These are phyloP conservation scores for Sinodicranocentrus sp. DNA, from an alignment of 2,888 invertebrate species.

Conservation along the genomic window DNA sequence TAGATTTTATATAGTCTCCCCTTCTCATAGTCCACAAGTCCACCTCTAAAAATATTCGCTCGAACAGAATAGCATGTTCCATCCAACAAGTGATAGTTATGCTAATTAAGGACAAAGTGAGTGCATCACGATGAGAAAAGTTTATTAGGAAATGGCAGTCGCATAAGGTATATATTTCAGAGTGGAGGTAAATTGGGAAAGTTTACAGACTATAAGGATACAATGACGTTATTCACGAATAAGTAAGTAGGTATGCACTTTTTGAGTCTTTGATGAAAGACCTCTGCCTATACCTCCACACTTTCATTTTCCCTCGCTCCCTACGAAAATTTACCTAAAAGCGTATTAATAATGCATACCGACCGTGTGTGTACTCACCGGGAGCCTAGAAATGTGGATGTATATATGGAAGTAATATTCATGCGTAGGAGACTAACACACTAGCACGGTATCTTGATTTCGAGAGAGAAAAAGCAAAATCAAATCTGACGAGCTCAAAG, in stretches of 20 bases:
- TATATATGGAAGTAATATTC: background rate
- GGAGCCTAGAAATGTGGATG: background rate
- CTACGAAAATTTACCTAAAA: conserved; percentile 9
- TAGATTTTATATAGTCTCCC: background rate
- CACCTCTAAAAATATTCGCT: too few relatives aligned
- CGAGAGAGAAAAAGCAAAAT: conserved; percentile 13
- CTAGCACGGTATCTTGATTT: background rate
- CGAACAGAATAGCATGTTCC: too few relatives aligned
- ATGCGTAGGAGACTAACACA: background rate
- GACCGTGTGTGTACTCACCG: background rate
- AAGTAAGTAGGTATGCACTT: conserved; percentile 3
- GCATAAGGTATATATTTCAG: background rate
- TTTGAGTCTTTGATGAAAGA: background rate
- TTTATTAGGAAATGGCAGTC: conserved; percentile 16
- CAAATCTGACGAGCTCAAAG: conserved; percentile 27
- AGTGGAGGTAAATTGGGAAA: too few relatives aligned
- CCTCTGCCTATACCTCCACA: too few relatives aligned
- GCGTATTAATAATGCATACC: conserved; percentile 18
- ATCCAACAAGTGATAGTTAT: conserved; percentile 44
- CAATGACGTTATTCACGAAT: too few relatives aligned
- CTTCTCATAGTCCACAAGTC: conserved; percentile 11
- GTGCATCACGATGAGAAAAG: conserved; percentile 5
- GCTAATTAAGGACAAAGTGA: conserved; percentile 48
- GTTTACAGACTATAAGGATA: too few relatives aligned
- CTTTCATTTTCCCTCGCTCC: conserved; percentile 8